Conservation (phyloP, 2,888 invertebrate genomes). For the Synanthedon andrenaeformis region DNA sequence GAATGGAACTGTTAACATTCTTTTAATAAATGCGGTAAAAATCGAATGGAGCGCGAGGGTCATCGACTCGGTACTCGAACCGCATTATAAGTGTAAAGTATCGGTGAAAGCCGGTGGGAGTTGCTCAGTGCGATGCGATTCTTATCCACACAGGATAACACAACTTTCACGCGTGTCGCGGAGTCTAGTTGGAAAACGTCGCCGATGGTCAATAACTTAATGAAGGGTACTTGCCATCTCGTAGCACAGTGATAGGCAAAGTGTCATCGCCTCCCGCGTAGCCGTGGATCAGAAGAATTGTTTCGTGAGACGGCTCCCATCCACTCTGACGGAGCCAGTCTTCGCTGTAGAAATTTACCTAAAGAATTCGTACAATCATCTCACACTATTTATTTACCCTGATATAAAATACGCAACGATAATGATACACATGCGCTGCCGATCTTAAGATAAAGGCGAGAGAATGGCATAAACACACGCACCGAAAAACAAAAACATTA, state of each 20-base stretch:
- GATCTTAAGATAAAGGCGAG: too few species aligned
- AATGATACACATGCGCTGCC: too few species aligned
- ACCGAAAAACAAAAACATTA: too few species aligned
- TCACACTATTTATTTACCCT: too few species aligned
- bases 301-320: slow-evolving; percentile 78
- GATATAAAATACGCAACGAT: too few species aligned
- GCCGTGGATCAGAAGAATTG: slow-evolving; percentile 79
- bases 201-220: too few species aligned
- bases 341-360: slow-evolving; percentile 71
- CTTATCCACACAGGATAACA: not conserved
- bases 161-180: not conserved
- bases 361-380: slow-evolving; percentile 5
- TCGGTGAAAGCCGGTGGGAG: slow-evolving; percentile 30
- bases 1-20: too few species aligned
- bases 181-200: too few species aligned
- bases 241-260: slow-evolving; percentile 77
- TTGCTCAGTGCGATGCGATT: not conserved
- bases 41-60: not conserved
- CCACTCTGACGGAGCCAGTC: slow-evolving; percentile 80
- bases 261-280: slow-evolving; percentile 83
- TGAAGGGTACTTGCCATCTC: slow-evolving; percentile 70
- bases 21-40: not conserved
- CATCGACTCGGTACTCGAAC: not conserved
- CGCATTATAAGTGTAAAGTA: not conserved
- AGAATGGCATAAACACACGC: too few species aligned